A percentile compares a stretch with the other conserved stretches of the same genome.
Conservation (phyloP, 2,888 invertebrate species). For the Lypha dubia region DNA sequence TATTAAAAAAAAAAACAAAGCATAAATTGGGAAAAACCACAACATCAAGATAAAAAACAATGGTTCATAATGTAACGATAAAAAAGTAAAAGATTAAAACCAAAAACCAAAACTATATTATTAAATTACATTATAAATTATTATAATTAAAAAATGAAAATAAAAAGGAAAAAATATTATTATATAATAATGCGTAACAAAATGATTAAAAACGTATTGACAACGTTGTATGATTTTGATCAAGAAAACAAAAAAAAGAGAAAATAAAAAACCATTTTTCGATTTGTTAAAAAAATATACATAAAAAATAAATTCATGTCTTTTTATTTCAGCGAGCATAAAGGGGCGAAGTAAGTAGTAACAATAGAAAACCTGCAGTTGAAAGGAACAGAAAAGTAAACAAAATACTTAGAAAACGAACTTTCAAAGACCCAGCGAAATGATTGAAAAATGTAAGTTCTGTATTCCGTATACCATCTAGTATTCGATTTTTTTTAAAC, state of each 20-base stretch:
- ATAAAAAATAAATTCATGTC: constrained; percentile 68
- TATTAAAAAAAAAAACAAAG: constrained; percentile 58
- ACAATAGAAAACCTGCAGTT: neutral
- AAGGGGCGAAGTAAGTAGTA: constrained; percentile 12
- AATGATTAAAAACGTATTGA: constrained; percentile 79
- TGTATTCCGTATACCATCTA: too few relatives aligned
- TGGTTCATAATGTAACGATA: constrained; percentile 73
- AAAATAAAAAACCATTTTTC: constrained; percentile 77
- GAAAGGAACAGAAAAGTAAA: neutral
- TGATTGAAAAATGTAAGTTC: too few relatives aligned
- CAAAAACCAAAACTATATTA: constrained; percentile 69
- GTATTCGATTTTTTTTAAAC: too few relatives aligned
- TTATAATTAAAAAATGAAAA: constrained; percentile 69
- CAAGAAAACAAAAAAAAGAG: constrained; percentile 78
- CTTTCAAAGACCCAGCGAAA: neutral
- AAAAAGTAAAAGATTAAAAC: constrained; percentile 55
- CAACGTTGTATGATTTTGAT: constrained; percentile 83
- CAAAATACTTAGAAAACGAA: neutral
- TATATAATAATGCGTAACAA: constrained; percentile 74
- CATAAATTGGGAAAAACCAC: constrained; percentile 53
- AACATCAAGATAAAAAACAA: constrained; percentile 62
- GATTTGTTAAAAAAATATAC: constrained; percentile 79
- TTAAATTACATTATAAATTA: constrained; percentile 74
- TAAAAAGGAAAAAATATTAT: constrained; percentile 71
- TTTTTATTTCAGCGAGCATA: constrained; percentile 47